Base-by-base conservation (phyloP, 1,140 invertebrate species). In the Drosophila pachea region DNA sequence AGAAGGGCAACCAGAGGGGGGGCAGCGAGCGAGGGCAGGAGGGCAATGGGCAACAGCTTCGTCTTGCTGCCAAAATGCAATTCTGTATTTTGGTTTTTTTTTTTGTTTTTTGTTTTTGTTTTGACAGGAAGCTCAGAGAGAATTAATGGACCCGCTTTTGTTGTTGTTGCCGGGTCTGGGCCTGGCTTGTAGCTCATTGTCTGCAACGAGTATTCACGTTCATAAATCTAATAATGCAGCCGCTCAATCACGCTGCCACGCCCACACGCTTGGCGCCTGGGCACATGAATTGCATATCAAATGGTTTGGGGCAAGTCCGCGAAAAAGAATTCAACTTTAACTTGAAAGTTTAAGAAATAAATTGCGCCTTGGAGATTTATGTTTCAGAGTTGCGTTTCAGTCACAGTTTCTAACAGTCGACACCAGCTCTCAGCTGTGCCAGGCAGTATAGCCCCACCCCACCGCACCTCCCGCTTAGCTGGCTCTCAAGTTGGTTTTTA, bases 141-240 rank as follows among this genome's bases (percentile, higher is more conserved):
- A 70, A 81, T 74, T 56, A 81, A 81, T 75, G 73, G 49, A 22
- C 64, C 33, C 35, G 43, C 9, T 5, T 32, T 45, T 12, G 14
- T 42, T 42, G 47, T 45, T 64, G 49, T 64, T 55, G 65, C 50
- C 50, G 32, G 31, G 32, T 36, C 16, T 9, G 8, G 59, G 38
- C 22, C 40, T 14, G 40, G 40, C n/a, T 47, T 64, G 45, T 74
- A 50, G 40, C 32, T 42, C 42, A 45, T 58, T 50, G 64, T 73
- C 60, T 66, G 22, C 50, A 33, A 12, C 50, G 35, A 12, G 52
- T 16, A 60, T 29, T 29, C n/a, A 33, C 31, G 38, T 65, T 42
- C 75, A 83, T 82, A 84, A 82, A 82, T 82, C 75, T 73, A 78
- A 68, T 72, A 83, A 69, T 84, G 79, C 78, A 73, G 73, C 47